A percentile compares a stretch with the other conserved stretches of the same genome.
These are phyloP conservation scores for Tinamus major DNA, from an alignment of 2,797 vertebrate species.

Conservation along the genomic window DNA sequence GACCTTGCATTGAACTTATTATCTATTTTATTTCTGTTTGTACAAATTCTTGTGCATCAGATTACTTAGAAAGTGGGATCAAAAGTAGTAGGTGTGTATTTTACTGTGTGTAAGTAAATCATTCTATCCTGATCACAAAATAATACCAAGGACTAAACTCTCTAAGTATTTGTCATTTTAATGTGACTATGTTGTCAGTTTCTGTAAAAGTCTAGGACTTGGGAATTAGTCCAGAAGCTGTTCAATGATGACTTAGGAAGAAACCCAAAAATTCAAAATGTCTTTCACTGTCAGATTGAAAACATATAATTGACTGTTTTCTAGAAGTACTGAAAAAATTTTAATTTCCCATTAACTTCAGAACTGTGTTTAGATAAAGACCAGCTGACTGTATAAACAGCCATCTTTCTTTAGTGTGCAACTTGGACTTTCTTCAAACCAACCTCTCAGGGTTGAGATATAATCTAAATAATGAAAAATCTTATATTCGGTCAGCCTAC, in stretches of 20 bases:
- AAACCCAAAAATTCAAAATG: not conserved
- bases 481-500: not conserved
- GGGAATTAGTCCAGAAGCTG: not conserved
- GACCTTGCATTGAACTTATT: not conserved
- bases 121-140: not conserved
- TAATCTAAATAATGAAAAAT: not conserved
- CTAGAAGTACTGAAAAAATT: not conserved
- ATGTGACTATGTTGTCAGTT: not conserved
- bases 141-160: not conserved
- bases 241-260: not conserved
- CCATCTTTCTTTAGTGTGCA: not conserved
- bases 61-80: not conserved
- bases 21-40: not conserved
- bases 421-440: not conserved
- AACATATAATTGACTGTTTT: not conserved
- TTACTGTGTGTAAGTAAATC: not conserved
- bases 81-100: not conserved
- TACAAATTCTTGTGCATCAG: not conserved
- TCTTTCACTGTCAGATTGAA: not conserved
- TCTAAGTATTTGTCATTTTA: not conserved
- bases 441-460: not conserved
- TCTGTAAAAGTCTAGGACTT: not conserved
- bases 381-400: not conserved
- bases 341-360: not conserved
- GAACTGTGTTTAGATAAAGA: not conserved